Evolutionary conservation across 1,140 invertebrate genomes (phyloP).

Genomic region (Bradysia coprophila): DNA sequence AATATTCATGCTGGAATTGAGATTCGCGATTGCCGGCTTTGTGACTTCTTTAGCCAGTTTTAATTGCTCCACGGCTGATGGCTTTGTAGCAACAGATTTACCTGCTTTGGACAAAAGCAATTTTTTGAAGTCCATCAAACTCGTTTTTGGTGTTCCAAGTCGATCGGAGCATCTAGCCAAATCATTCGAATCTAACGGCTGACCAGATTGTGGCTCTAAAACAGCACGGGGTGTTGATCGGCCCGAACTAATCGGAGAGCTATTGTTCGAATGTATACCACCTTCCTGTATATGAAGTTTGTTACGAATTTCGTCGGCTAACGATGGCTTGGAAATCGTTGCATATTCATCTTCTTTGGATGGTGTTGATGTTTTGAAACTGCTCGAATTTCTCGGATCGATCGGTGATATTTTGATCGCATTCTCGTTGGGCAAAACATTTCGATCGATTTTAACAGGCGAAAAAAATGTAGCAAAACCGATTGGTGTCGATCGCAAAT

Average conservation of each 20-base stretch:
- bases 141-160: conserved; percentile 42
- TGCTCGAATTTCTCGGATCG: conserved; percentile 29
- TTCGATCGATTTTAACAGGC: conserved; percentile 1
- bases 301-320: conserved; percentile 14
- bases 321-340: neutral
- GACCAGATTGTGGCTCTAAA: conserved; percentile 28
- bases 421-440: conserved; percentile 11
- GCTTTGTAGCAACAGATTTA: conserved; percentile 31
- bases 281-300: conserved; percentile 8
- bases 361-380: conserved; percentile 38
- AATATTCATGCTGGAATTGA: conserved; percentile 27
- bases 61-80: conserved; percentile 67
- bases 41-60: conserved; percentile 24
- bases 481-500: conserved; percentile 2
- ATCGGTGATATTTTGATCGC: conserved; percentile 39
- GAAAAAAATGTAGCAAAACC: conserved; percentile 5
- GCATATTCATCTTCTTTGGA: conserved; percentile 4
- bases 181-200: conserved; percentile 32
- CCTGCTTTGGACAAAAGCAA: conserved; percentile 39
- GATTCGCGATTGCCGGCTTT: neutral
- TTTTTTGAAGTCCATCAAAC: conserved; percentile 63
- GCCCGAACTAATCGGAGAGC: conserved; percentile 29
- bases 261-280: conserved; percentile 9
- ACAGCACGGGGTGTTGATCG: conserved; percentile 24
- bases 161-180: conserved; percentile 33